Conservation (phyloP, 2,888 invertebrate genomes). For the Hyalella azteca region DNA sequence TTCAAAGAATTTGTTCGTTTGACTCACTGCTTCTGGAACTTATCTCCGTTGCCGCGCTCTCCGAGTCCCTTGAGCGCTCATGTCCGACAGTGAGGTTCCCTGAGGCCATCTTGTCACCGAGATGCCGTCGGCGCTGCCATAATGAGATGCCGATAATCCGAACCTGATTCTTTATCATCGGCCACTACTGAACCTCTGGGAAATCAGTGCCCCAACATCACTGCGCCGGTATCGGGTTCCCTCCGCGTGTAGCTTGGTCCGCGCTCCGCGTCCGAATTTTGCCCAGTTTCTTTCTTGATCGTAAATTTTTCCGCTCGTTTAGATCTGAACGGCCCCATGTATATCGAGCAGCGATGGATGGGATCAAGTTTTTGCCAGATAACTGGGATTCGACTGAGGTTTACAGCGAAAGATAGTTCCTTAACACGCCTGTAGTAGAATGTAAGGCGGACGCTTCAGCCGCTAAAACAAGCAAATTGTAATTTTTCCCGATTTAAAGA, state of each 20-base stretch:
- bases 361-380: background rate
- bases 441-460: background rate
- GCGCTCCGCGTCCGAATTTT: background rate
- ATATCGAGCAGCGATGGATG: background rate
- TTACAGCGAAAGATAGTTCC: background rate
- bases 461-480: background rate
- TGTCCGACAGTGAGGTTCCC: too few relatives aligned
- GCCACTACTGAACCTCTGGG: constrained; percentile 15
- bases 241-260: background rate
- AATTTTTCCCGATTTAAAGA: background rate
- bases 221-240: background rate
- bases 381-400: background rate
- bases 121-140: background rate
- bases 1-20: too few relatives aligned
- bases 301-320: background rate
- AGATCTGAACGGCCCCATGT: background rate
- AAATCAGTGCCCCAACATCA: constrained; percentile 27
- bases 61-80: too few relatives aligned
- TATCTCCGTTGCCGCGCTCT: too few relatives aligned
- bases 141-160: constrained; percentile 31
- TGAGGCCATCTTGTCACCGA: background rate
- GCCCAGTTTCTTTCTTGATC: background rate
- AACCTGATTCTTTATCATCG: constrained; percentile 33
- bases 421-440: background rate
- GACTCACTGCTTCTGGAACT: too few relatives aligned